Evolutionary conservation across 2,113 vertebrate genomes (phyloP).

Genomic region (Apaloderma vittatum): DNA sequence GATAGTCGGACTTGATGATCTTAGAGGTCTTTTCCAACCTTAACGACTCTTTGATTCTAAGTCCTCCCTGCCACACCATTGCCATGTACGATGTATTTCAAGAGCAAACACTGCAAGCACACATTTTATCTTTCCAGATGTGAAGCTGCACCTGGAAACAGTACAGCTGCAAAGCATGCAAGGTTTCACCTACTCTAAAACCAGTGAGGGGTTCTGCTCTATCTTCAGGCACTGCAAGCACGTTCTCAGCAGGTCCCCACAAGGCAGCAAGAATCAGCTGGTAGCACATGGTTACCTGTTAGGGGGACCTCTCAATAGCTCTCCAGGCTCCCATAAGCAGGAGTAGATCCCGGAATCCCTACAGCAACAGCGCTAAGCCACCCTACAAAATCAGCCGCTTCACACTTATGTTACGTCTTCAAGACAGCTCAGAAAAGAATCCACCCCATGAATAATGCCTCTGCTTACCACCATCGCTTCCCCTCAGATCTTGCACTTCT

Average conservation of each 20-base stretch:
- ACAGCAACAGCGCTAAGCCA: neutral
- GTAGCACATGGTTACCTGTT: neutral
- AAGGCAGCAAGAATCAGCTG: rapidly evolving
- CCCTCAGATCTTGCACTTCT: neutral
- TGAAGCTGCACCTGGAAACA: neutral
- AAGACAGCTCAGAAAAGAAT: neutral
- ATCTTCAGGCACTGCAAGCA: neutral
- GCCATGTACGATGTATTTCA: neutral
- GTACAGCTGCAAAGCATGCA: neutral
- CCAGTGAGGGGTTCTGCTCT: neutral
- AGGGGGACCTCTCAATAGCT: neutral
- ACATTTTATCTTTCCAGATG: neutral
- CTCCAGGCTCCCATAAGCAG: neutral
- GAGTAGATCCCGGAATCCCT: neutral
- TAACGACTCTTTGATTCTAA: too few species aligned
- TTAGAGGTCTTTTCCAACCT: too few species aligned
- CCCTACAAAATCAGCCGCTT: neutral
- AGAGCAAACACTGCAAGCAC: neutral
- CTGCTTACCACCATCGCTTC: neutral
- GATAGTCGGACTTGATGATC: too few species aligned
- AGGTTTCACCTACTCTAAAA: neutral
- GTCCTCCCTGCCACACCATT: neutral
- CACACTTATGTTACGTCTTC: neutral
- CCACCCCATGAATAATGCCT: neutral
- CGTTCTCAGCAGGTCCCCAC: neutral